Base-by-base conservation (phyloP, 2,888 invertebrate genomes). In the Nematopogon swammerdamellus region DNA sequence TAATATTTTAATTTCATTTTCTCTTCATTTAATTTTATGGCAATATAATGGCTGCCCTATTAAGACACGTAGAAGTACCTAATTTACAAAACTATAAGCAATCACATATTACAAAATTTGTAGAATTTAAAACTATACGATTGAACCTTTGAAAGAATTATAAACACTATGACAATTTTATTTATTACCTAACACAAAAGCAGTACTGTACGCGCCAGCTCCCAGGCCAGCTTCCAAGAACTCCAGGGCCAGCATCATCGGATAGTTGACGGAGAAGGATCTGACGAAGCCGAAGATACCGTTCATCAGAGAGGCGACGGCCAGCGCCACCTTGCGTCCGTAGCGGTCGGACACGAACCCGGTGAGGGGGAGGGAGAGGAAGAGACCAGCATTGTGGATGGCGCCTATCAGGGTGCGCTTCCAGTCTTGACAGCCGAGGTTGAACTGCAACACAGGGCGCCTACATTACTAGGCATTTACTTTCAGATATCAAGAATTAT, bases 301-400 rank as follows among this genome's bases (percentile, higher is more conserved):
- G 50, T 82, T 81, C 64, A 81, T 68, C 8, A 80, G 63, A 3
- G 83, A 79, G 2, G 83, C 81, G 6, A 82, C 52, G 0, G 85
- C 81, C 46, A 88, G 61, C 0, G 86, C 81, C 17, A 79, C 69
- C 55, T 83, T 82, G 42, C 89, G 80, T 1, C 89, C 89, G 58
- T 80, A 90, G 82, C 81, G 85, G 65, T 91, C 91, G 0, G 91
- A 89, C 47, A 90, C 63, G 36, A 83, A 76, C 5, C 91, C 91
- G 3, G 87, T 84, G 17, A 89, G 69, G 1, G 88, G 87, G 46
- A 89, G 70, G 0, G 89, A 87, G 51, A 89, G 63, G 59, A 90
- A 87, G 52, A 88, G 84, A 1, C 89, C 90, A 16, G 85, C 64
- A 57, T 87, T 89, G 61, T 88, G 88, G 30, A 89, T 69, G 1